Evolutionary conservation across 2,888 invertebrate species (phyloP).

Genomic region (Subacronicta megacephala): DNA sequence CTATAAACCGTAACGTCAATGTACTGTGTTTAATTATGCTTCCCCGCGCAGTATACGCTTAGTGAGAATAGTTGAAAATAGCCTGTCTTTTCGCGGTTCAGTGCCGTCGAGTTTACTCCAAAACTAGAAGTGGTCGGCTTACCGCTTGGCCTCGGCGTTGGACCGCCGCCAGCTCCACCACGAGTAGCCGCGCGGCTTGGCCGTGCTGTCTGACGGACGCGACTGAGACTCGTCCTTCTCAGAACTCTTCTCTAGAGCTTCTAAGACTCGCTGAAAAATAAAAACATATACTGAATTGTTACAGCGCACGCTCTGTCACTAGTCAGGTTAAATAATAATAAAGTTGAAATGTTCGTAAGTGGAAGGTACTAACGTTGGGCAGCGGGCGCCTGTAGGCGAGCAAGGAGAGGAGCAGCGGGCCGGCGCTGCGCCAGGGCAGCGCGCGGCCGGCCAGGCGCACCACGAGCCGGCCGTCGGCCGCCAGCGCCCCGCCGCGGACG

Average conservation of each 20-base stretch:
- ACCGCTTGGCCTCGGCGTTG: slow-evolving; percentile 78
- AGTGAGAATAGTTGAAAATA: too few species aligned
- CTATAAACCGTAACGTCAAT: too few species aligned
- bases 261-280: slow-evolving; percentile 75
- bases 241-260: slow-evolving; percentile 79
- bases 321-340: too few species aligned
- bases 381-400: slow-evolving; percentile 96
- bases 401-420: slow-evolving; percentile 96
- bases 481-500: slow-evolving; percentile 95
- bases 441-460: slow-evolving; percentile 96
- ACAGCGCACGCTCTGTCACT: too few species aligned
- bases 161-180: slow-evolving; percentile 93
- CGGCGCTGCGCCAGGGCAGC: slow-evolving; percentile 97
- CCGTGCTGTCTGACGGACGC: slow-evolving; percentile 65
- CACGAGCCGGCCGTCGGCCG: slow-evolving; percentile 94
- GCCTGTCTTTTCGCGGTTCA: not conserved
- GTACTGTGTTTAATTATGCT: too few species aligned
- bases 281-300: too few species aligned
- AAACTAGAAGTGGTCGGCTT: slow-evolving; percentile 15
- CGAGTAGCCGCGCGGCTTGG: slow-evolving; percentile 88
- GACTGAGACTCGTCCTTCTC: slow-evolving; percentile 69
- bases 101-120: not conserved
- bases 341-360: too few species aligned
- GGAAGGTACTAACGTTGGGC: slow-evolving; percentile 90
- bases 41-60: too few species aligned